Conservation (phyloP, 2,888 invertebrate species). For the Coremacera marginata region DNA sequence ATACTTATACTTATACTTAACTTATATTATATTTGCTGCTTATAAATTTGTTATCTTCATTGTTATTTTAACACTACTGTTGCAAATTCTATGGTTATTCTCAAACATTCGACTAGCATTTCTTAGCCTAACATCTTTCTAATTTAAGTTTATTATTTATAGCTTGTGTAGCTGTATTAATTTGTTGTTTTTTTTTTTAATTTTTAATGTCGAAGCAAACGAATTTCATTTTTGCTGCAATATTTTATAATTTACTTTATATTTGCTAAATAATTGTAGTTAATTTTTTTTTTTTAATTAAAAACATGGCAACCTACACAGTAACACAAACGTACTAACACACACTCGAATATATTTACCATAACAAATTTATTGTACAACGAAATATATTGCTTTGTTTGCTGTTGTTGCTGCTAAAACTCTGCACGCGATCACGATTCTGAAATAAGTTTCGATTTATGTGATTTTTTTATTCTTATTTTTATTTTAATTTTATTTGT, state of each 20-base stretch:
- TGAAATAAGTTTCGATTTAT: constrained; percentile 35
- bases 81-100: no score
- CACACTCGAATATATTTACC: not conserved
- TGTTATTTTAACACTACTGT: no score
- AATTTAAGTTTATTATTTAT: not conserved
- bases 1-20: no score
- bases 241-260: not conserved
- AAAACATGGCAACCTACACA: constrained; percentile 1
- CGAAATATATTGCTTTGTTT: constrained; percentile 23
- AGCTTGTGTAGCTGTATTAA: not conserved
- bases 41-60: no score
- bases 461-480: not conserved
- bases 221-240: constrained; percentile 19
- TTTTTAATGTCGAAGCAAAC: not conserved
- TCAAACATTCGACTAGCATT: no score
- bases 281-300: not conserved
- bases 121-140: no score
- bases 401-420: not conserved
- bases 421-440: constrained; percentile 44
- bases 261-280: not conserved
- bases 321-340: constrained; percentile 14
- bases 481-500: not conserved
- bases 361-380: not conserved
- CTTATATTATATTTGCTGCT: no score
- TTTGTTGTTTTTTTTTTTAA: not conserved